Evolutionary conservation across 2,797 vertebrate species (phyloP).

Genomic region (Sylvia borin): DNA sequence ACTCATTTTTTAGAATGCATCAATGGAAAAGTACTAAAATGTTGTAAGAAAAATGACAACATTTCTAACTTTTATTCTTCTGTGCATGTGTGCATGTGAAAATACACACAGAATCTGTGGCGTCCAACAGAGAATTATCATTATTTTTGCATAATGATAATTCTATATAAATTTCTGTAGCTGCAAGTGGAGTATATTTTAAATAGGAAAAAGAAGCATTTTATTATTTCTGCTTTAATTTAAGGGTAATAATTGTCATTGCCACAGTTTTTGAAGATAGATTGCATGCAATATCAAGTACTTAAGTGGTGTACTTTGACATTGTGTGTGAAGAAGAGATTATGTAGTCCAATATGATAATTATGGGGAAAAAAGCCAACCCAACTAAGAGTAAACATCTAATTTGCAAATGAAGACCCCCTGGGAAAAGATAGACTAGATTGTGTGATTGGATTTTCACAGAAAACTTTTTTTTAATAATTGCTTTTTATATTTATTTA

Average conservation of each 20-base stretch:
- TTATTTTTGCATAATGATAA: neutral
- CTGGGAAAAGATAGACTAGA: neutral
- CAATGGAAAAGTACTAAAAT: neutral
- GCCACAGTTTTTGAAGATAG: neutral
- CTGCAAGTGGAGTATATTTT: neutral
- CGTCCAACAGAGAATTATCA: neutral
- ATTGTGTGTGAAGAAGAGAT: neutral
- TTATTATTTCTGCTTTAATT: neutral
- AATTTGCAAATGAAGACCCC: neutral
- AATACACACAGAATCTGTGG: neutral
- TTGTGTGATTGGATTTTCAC: neutral
- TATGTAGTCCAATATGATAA: neutral
- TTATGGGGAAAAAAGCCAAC: neutral
- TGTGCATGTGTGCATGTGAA: neutral
- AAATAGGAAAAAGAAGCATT: neutral
- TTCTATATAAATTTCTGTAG: neutral
- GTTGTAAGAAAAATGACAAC: neutral
- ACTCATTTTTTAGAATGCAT: neutral
- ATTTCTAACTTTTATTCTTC: neutral
- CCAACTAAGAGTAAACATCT: neutral
- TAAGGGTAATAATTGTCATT: neutral
- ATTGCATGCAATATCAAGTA: neutral
- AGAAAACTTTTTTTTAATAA: neutral
- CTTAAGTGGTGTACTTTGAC: neutral
- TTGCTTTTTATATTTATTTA: neutral